Evolutionary conservation across 2,113 vertebrate species (phyloP).

Genomic region (Seriola quinqueradiata): DNA sequence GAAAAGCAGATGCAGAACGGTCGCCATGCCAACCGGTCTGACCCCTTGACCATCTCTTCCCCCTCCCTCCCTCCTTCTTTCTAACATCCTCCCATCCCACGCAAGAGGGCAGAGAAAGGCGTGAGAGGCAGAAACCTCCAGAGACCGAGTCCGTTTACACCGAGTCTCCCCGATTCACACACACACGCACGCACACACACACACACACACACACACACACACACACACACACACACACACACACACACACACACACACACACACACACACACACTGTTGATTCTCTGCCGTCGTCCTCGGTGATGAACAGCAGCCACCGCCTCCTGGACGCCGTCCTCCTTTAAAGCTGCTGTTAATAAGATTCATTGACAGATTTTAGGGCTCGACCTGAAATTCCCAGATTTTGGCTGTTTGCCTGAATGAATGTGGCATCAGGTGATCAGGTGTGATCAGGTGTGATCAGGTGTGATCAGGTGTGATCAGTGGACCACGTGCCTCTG

Average conservation of each 20-base stretch:
- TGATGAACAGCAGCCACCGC: background rate
- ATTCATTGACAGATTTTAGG: slow-evolving; percentile 15
- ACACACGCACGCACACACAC: background rate
- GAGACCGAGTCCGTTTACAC: slow-evolving; percentile 40
- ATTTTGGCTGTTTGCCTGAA: background rate
- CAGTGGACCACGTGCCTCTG: background rate
- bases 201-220: background rate
- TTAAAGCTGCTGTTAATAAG: slow-evolving; percentile 14
- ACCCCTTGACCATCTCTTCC: slow-evolving; percentile 49
- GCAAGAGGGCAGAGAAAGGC: slow-evolving; percentile 11
- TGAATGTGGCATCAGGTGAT: background rate
- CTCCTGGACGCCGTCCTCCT: background rate
- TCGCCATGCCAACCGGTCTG: slow-evolving; percentile 64
- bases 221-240: background rate
- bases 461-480: too few species aligned
- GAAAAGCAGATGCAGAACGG: slow-evolving; percentile 54
- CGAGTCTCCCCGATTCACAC: slow-evolving; percentile 21
- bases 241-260: background rate
- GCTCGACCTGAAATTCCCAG: background rate
- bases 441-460: background rate
- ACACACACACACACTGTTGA: too few species aligned
- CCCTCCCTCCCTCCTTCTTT: background rate
- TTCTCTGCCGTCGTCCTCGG: too few species aligned
- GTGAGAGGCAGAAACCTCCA: background rate
- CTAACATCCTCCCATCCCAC: slow-evolving; percentile 33